A percentile compares a stretch with the other conserved stretches of the same genome.
These are phyloP conservation scores for Rallus crepitans DNA, from an alignment of 2,797 vertebrate species.

Conservation along the genomic window DNA sequence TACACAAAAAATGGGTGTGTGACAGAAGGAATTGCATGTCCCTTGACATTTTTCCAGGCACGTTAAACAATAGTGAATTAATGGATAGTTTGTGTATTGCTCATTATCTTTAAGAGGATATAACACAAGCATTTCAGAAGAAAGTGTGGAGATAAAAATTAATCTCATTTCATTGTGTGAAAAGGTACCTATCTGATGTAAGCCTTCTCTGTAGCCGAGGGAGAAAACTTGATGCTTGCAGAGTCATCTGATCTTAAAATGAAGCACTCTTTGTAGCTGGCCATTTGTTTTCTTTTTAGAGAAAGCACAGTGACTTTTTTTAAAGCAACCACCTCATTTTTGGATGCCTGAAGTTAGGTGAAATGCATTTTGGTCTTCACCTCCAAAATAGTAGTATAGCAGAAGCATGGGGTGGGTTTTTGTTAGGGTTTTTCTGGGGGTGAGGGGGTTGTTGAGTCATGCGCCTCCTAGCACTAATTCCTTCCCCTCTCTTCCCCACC, in stretches of 20 bases:
- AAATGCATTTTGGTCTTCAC: not conserved
- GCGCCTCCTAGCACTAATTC: not conserved
- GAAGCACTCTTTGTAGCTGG: not conserved
- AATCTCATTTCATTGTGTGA: not conserved
- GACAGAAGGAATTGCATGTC: not conserved
- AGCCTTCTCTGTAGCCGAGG: not conserved
- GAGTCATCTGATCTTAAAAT: not conserved
- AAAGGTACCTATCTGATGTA: not conserved
- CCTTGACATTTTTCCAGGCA: not conserved
- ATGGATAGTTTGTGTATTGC: not conserved
- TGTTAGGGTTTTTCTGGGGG: not conserved
- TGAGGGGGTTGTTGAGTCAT: rapidly evolving
- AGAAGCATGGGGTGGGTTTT: not conserved
- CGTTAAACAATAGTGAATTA: not conserved
- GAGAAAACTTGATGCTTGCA: not conserved
- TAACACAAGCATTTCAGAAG: not conserved
- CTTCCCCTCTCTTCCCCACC: not conserved
- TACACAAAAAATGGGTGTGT: not conserved
- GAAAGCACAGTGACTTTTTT: not conserved
- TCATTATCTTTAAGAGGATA: not conserved
- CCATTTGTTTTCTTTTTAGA: not conserved
- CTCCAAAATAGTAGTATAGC: not conserved
- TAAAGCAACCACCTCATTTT: not conserved
- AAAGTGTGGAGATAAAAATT: not conserved
- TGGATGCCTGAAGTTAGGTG: not conserved